A percentile compares a stretch with the other conserved stretches of the same genome.
phyloP scores from a whole-genome alignment of 2,888 invertebrate species.

The Lithophane semibrunnea region DNA sequence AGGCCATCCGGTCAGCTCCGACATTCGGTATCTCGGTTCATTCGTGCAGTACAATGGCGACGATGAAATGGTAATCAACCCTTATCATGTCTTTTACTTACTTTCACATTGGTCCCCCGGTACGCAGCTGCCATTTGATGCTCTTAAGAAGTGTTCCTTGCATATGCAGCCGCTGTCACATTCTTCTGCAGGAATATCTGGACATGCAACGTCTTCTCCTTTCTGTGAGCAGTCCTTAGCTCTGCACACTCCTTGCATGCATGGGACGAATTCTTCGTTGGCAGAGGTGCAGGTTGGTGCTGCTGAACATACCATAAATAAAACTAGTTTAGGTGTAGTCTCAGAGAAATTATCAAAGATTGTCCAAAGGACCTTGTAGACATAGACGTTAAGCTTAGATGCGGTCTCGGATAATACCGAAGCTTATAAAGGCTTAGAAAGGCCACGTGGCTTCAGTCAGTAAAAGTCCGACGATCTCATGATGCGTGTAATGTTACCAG shows the following conservation, averaged over 20 bases:
- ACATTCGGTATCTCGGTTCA: too few species aligned
- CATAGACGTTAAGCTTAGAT: background rate
- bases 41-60: too few species aligned
- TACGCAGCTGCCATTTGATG: conserved; percentile 39
- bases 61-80: background rate
- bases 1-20: too few species aligned
- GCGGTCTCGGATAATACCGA: background rate
- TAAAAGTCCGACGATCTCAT: background rate
- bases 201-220: conserved; percentile 49
- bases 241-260: conserved; percentile 59
- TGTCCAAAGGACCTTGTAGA: background rate
- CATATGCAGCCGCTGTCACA: conserved; percentile 55
- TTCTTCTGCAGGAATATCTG: conserved; percentile 23
- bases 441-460: background rate
- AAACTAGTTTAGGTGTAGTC: background rate
- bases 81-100: conserved; percentile 25
- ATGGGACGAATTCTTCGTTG: conserved; percentile 44
- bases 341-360: background rate
- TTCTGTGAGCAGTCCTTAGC: conserved; percentile 45
- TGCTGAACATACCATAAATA: conserved; percentile 1
- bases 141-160: conserved; percentile 49
- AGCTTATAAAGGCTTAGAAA: background rate
- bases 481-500: too few species aligned
- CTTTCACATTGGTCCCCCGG: conserved; percentile 46
- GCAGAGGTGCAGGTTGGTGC: conserved; percentile 23